Base-by-base conservation (phyloP, 2,113 vertebrate species). In the Psophia crepitans region DNA sequence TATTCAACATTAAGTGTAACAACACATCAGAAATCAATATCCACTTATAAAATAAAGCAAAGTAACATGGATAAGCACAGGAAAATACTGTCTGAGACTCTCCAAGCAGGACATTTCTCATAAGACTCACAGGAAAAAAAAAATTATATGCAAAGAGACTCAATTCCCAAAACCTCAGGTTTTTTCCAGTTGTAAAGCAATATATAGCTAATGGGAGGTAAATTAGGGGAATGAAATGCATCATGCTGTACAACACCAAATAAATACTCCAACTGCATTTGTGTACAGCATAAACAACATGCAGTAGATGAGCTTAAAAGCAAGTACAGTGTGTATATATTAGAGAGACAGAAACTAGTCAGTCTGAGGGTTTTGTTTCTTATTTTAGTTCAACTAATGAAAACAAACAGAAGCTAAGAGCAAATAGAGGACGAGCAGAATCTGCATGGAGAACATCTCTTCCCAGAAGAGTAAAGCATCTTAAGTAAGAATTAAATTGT, bases 1-100 rank as follows among this genome's bases (percentile, higher is more conserved):
- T 97, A 97, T 97, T 97, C 86, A 97, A 97, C 96, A 92, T 90
- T 95, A 94, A 93, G 86, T 93, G 90, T 91, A 96, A 97, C 96
- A 96, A 95, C 96, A 96, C 87, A 97, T 97, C 95, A 87, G 73
- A 97, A 97, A 97, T 93, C 92, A 97, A 91, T 94, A 95, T 94
- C 84, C 96, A 97, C 69, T 97, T 97, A 93, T 93, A 88, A 97
- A 97, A 94, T 92, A 96, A 97, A 95, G 87, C 77, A 97, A 96
- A 96, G 80, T 85, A 97, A 97, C 96, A 97, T 92, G 96, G 96
- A 95, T 94, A 94, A 97, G 94, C 94, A 97, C 88, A 96, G 48
- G 69, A 89, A 93, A 95, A 94, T 97, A 97, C 90, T 89, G 80
- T 93, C 94, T 74, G 69, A 95, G 95, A 97, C 92, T 96, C 96